Base-by-base conservation (phyloP, 2,113 vertebrate genomes). In the Charadrius vociferus region DNA sequence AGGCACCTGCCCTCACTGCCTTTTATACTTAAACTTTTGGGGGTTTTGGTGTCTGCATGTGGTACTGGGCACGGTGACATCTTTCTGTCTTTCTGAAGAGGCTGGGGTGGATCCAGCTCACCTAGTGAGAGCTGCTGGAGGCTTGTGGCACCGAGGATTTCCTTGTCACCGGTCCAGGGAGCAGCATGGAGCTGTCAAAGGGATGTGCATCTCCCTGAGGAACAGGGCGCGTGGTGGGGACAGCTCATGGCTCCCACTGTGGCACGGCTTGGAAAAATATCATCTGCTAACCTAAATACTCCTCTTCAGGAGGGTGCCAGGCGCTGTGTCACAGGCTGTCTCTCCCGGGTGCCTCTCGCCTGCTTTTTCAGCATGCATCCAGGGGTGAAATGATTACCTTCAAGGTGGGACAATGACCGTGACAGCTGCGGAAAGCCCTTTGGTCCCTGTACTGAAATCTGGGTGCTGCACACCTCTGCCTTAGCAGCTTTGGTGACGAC, bases 1-100 rank as follows among this genome's bases (percentile, higher is more conserved):
- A 55, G 61, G 19, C 5, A 23, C 47, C 47, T 37, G 68, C 39
- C 1, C 34, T 34, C n/a, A 0, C 30, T 32, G 34, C 1, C 0
- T 29, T 58, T 72, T 45, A 6, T 18, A 2, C 18, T 32, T 7
- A 1, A 24, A 39, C 32, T 36, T 6, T 1, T 23, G 50, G n/a
- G 11, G 26, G 50, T 79, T 6, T 3, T 9, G 56, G 68, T 52
- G n/a, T 39, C n/a, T 41, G 23, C 9, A 0, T 7, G 37, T 27
- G 23, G 14, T 27, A 3, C 22, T 50, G 70, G 53, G 47, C 16
- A n/a, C 1, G 18, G 37, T 29, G 74, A 3, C 52, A 5, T 8
- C 65, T n/a, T 37, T 24, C 27, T 59, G 36, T n/a, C 32, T 22
- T 7, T 12, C 66, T 73, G 65, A 45, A 37, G 78, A 74, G 84